phyloP scores from a whole-genome alignment of 2,888 invertebrate genomes.

The Heliconius aoede region DNA sequence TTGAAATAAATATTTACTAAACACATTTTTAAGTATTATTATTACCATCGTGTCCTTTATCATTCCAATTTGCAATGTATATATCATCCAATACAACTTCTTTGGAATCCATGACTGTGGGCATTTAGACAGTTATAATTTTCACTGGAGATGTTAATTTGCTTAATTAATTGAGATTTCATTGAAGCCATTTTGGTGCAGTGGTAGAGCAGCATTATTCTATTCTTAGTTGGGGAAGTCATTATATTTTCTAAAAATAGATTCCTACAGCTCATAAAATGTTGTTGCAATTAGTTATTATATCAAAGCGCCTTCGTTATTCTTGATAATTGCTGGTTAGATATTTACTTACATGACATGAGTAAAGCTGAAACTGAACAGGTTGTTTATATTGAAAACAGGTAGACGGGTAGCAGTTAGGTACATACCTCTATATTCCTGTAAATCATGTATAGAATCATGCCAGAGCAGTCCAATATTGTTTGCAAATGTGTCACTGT shows the following conservation, averaged over 20 bases:
- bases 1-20: neutral
- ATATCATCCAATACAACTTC: neutral
- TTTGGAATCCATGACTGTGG: neutral
- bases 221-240: no score
- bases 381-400: neutral
- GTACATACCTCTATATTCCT: conserved; percentile 48
- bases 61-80: conserved; percentile 6
- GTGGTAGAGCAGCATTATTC: no score
- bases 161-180: no score
- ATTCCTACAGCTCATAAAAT: no score
- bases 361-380: neutral
- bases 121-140: neutral
- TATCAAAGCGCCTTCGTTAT: neutral
- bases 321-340: neutral
- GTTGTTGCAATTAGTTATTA: neutral
- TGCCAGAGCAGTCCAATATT: conserved; percentile 71
- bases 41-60: conserved; percentile 9
- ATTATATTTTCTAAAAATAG: no score
- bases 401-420: neutral
- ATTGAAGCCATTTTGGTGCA: no score
- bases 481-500: conserved; percentile 60
- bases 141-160: neutral
- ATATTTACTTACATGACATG: neutral
- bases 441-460: conserved; percentile 39
- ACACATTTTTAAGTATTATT: neutral